A percentile compares a stretch with the other conserved stretches of the same genome.
Conservation (phyloP, 2,888 invertebrate genomes). For the Asteroscopus sphinx region DNA sequence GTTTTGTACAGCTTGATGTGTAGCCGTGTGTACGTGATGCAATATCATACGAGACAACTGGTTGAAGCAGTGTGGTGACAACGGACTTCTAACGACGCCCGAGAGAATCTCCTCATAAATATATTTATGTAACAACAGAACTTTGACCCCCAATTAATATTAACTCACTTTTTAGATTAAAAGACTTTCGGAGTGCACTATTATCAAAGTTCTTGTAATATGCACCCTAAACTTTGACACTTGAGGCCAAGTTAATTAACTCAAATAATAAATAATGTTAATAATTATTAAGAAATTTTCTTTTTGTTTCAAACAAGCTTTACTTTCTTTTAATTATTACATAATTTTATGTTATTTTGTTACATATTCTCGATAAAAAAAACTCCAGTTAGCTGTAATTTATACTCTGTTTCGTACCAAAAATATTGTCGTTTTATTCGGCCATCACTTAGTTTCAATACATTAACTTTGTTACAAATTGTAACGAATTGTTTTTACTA, state of each 20-base stretch:
- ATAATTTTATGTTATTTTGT: neutral
- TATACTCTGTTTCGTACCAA: neutral
- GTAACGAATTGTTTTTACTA: slow-evolving; percentile 27
- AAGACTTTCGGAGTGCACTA: slow-evolving; percentile 38
- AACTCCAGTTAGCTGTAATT: neutral
- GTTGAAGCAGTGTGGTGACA: slow-evolving; percentile 27
- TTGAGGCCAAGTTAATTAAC: slow-evolving; percentile 26
- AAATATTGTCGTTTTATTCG: neutral
- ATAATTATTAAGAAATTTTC: slow-evolving; percentile 34
- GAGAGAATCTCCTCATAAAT: slow-evolving; percentile 24
- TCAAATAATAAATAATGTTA: too few relatives aligned
- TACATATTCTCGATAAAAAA: neutral
- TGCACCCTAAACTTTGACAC: slow-evolving; percentile 41
- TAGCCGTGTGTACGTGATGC: slow-evolving; percentile 28
- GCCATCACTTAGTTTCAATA: slow-evolving; percentile 24
- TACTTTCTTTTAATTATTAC: slow-evolving; percentile 19
- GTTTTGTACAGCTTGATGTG: too few relatives aligned
- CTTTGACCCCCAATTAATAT: slow-evolving; percentile 49
- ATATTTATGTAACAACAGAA: slow-evolving; percentile 40
- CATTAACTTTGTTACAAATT: slow-evolving; percentile 30
- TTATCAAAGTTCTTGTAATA: slow-evolving; percentile 35
- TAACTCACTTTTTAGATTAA: slow-evolving; percentile 40
- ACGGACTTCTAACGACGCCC: slow-evolving; percentile 38
- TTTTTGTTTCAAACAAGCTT: slow-evolving; percentile 5
- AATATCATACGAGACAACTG: slow-evolving; percentile 26